A percentile compares a stretch with the other conserved stretches of the same genome.
Evolutionary conservation across 2,113 vertebrate genomes (phyloP).

Genomic region (Ariopsis seemanni): DNA sequence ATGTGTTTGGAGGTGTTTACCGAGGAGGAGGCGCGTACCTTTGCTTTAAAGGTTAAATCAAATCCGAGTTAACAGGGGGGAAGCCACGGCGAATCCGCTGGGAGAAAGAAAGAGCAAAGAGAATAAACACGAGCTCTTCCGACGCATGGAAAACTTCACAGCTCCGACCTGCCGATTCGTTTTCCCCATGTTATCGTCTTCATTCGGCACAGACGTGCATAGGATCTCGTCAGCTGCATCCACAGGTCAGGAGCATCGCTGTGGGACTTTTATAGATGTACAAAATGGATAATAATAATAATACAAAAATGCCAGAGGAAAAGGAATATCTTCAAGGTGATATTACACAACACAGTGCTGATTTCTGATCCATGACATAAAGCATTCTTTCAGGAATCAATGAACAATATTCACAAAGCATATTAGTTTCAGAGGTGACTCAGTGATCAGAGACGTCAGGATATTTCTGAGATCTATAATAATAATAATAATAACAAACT

Average conservation of each 20-base stretch:
- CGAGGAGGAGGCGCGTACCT: conserved; percentile 42
- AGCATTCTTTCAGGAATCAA: background rate
- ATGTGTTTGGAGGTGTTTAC: conserved; percentile 56
- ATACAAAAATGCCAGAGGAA: no score
- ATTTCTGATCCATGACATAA: background rate
- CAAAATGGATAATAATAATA: background rate
- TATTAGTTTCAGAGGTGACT: background rate
- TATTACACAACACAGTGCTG: background rate
- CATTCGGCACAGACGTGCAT: background rate
- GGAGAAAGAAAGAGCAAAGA: conserved; percentile 51
- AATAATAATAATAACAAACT: background rate
- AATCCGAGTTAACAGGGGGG: conserved; percentile 56
- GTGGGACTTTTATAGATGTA: conserved; percentile 40
- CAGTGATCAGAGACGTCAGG: background rate
- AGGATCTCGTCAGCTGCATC: conserved; percentile 10
- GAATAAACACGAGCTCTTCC: conserved; percentile 57
- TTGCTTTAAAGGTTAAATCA: conserved; percentile 63
- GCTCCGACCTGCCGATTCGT: conserved; percentile 34
- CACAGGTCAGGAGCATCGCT: conserved; percentile 14
- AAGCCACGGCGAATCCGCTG: conserved; percentile 36
- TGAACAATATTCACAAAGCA: background rate
- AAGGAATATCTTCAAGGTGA: no score
- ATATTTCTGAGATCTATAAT: background rate
- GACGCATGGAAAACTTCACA: conserved; percentile 32
- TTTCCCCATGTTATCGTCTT: conserved; percentile 21